Conservation (phyloP, 2,888 invertebrate species). For the Sericinus montela region DNA sequence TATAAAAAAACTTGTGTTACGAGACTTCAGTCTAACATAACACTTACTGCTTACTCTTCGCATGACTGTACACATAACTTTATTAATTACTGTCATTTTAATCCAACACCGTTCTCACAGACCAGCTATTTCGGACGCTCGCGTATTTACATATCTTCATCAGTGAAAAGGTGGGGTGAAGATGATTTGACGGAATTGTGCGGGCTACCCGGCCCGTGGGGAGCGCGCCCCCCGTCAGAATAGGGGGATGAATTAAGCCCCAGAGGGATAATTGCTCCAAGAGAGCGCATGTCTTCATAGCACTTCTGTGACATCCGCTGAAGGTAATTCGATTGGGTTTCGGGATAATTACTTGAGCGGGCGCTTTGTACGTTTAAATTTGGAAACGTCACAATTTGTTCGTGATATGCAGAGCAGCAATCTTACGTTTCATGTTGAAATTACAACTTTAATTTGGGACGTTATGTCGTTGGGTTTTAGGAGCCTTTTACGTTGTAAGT, state of each 20-base stretch:
- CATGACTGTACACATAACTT: too few relatives aligned
- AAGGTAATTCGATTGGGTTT: conserved; percentile 66
- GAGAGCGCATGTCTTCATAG: conserved; percentile 62
- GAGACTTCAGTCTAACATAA: too few relatives aligned
- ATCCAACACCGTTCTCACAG: conserved; percentile 7
- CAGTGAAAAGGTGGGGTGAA: conserved; percentile 63
- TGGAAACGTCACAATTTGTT: conserved; percentile 26
- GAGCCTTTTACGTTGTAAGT: conserved; percentile 4
- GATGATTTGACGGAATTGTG: conserved; percentile 66
- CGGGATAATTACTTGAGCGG: conserved; percentile 52
- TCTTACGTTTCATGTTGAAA: conserved; percentile 11
- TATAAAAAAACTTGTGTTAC: too few relatives aligned
- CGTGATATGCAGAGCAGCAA: conserved; percentile 31
- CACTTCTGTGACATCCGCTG: conserved; percentile 55
- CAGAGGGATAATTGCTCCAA: conserved; percentile 52
- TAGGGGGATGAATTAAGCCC: conserved; percentile 27
- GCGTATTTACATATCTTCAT: conserved; percentile 72
- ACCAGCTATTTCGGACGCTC: conserved; percentile 44
- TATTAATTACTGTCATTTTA: not conserved
- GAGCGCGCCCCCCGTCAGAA: conserved; percentile 15
- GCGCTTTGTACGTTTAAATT: conserved; percentile 35
- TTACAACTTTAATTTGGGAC: conserved; percentile 10
- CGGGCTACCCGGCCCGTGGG: conserved; percentile 31
- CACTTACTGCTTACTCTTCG: too few relatives aligned
- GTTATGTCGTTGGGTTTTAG: conserved; percentile 10